Conservation (phyloP, 2,113 vertebrate genomes). For the Passer montanus region DNA sequence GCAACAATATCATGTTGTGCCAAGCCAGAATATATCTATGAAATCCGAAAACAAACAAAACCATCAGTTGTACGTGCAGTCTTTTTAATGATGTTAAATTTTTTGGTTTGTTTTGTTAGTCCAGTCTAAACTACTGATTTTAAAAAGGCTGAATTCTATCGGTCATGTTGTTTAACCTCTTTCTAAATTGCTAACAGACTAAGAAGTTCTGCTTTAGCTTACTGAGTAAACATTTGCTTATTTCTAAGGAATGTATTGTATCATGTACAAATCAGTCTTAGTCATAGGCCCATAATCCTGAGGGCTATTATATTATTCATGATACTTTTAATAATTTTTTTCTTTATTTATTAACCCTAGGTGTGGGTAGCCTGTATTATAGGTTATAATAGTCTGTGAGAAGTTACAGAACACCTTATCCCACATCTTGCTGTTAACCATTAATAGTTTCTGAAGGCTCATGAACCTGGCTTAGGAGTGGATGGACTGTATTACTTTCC, state of each 20-base stretch:
- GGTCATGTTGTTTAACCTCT: background rate
- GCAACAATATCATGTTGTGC: background rate
- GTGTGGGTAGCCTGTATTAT: background rate
- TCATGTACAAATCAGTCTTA: background rate
- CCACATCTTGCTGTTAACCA: background rate
- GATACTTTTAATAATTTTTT: background rate
- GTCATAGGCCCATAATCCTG: background rate
- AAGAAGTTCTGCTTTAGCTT: background rate
- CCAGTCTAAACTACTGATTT: background rate
- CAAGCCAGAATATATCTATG: background rate
- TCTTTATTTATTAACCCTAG: background rate
- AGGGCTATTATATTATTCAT: background rate
- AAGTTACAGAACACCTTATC: background rate
- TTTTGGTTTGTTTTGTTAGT: background rate
- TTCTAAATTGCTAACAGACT: background rate
- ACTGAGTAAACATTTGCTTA: background rate
- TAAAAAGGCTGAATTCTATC: background rate
- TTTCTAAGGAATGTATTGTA: background rate
- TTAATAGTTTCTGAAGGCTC: background rate
- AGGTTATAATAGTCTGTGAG: background rate
- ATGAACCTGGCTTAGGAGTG: background rate
- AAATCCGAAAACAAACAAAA: rapidly evolving
- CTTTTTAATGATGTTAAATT: background rate
- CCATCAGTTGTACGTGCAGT: background rate
- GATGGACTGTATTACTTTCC: background rate